A percentile compares a stretch with the other conserved stretches of the same genome.
Conservation (phyloP, 2,797 vertebrate genomes). For the Clarias laeviceps region DNA sequence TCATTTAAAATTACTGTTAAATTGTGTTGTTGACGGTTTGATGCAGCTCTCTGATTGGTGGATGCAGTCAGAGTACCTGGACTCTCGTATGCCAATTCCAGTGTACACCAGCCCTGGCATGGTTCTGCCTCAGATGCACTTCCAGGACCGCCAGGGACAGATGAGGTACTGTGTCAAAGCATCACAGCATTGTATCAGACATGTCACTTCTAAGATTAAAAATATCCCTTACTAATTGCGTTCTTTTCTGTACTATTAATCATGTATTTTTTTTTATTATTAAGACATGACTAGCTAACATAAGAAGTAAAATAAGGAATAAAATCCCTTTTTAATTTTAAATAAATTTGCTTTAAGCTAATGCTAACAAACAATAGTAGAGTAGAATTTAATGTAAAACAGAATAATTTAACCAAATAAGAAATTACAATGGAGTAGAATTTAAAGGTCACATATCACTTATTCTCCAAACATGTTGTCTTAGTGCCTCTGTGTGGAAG, state of each 20-base stretch:
- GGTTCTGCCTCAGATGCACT: conserved; percentile 90
- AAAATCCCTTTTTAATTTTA: background rate
- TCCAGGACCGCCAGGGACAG: conserved; percentile 92
- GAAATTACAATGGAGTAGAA: background rate
- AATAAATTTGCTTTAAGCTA: background rate
- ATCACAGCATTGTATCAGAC: background rate
- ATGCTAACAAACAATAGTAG: background rate
- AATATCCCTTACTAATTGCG: background rate
- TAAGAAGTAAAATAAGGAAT: background rate
- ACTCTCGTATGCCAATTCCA: conserved; percentile 92
- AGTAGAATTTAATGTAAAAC: background rate
- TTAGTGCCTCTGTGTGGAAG: too few relatives aligned
- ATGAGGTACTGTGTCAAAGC: conserved; percentile 76
- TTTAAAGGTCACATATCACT: too few relatives aligned
- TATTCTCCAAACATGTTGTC: too few relatives aligned
- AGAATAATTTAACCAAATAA: background rate
- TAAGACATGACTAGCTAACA: background rate
- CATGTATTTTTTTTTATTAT: background rate
- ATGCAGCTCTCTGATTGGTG: conserved; percentile 93
- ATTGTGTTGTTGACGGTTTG: background rate
- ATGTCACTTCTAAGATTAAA: background rate
- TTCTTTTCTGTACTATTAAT: background rate
- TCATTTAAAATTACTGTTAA: background rate
- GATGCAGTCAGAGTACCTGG: conserved; percentile 92
- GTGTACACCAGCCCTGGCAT: conserved; percentile 92